These are phyloP conservation scores for Siniperca obscura DNA, from an alignment of 2,797 vertebrate genomes.

Conservation along the genomic window DNA sequence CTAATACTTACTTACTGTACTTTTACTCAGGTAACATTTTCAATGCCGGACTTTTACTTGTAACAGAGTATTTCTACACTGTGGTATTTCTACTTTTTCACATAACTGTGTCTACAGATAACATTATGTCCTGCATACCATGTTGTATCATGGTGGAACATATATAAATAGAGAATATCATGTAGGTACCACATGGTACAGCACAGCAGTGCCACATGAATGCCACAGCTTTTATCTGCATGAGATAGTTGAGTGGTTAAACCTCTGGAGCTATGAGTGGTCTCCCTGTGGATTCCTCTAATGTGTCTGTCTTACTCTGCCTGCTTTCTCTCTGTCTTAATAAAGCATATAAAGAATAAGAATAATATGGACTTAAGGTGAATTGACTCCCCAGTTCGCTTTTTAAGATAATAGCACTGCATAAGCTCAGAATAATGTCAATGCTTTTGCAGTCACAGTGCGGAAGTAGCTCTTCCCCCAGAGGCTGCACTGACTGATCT, in stretches of 20 bases:
- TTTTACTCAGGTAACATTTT: too few relatives aligned
- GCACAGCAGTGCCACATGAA: not conserved
- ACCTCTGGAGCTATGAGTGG: conserved; percentile 1
- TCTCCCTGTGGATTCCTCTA: not conserved
- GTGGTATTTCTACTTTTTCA: not conserved
- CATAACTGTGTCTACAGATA: conserved; percentile 21
- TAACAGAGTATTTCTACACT: too few relatives aligned
- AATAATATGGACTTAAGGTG: not conserved
- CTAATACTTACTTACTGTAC: too few relatives aligned
- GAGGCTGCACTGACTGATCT: not conserved
- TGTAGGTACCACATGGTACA: not conserved
- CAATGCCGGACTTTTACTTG: too few relatives aligned
- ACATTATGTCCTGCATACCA: conserved; percentile 9
- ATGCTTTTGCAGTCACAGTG: not conserved
- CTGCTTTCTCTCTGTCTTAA: conserved; percentile 1
- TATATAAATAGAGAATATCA: conserved; percentile 12
- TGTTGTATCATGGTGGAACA: conserved; percentile 8
- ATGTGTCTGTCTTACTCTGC: not conserved
- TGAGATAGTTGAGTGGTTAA: conserved; percentile 12
- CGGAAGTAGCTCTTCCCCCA: not conserved
- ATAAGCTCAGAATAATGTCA: not conserved
- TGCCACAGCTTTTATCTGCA: conserved; percentile 7
- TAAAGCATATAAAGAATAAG: not conserved
- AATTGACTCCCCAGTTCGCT: not conserved
- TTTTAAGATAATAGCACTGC: not conserved